Conservation (phyloP, 2,888 invertebrate species). For the Notodonta dromedarius region DNA sequence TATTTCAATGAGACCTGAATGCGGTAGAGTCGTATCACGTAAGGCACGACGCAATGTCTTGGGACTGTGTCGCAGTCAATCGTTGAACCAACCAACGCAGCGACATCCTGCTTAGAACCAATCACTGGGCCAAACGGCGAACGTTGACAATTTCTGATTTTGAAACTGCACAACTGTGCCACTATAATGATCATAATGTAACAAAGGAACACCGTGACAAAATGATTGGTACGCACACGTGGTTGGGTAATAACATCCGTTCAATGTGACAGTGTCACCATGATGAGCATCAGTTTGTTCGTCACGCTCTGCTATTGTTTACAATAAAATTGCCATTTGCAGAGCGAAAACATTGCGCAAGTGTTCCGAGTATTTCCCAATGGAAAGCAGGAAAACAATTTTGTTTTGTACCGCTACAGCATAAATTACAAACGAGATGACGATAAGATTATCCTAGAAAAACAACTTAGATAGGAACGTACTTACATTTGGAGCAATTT, state of each 20-base stretch:
- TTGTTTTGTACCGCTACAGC: conserved; percentile 3
- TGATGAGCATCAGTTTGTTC: conserved; percentile 29
- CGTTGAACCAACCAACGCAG: conserved; percentile 32
- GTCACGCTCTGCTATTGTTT: conserved; percentile 48
- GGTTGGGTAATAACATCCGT: conserved; percentile 45
- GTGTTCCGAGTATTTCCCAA: conserved; percentile 6
- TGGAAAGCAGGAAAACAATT: conserved; percentile 8
- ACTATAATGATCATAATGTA: conserved; percentile 3
- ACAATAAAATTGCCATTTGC: conserved; percentile 36
- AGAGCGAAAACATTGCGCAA: conserved; percentile 38
- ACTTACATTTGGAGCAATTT: neutral
- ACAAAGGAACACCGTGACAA: conserved; percentile 40
- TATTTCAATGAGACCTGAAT: conserved; percentile 31
- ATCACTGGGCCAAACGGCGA: conserved; percentile 26
- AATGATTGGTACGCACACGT: conserved; percentile 34
- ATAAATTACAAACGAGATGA: conserved; percentile 2
- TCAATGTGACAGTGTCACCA: conserved; percentile 36
- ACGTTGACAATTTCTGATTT: conserved; percentile 29
- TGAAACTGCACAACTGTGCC: conserved; percentile 21
- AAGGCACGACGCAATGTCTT: conserved; percentile 19
- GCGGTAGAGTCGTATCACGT: conserved; percentile 35
- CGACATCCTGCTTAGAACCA: conserved; percentile 59
- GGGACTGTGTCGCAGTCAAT: conserved; percentile 39
- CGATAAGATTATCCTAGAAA: neutral
- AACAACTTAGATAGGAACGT: neutral